Percentiles rank a stretch among this genome's conserved stretches.
These are phyloP conservation scores for Brachypterus glaber DNA, from an alignment of 2,888 invertebrate species.

Conservation along the genomic window DNA sequence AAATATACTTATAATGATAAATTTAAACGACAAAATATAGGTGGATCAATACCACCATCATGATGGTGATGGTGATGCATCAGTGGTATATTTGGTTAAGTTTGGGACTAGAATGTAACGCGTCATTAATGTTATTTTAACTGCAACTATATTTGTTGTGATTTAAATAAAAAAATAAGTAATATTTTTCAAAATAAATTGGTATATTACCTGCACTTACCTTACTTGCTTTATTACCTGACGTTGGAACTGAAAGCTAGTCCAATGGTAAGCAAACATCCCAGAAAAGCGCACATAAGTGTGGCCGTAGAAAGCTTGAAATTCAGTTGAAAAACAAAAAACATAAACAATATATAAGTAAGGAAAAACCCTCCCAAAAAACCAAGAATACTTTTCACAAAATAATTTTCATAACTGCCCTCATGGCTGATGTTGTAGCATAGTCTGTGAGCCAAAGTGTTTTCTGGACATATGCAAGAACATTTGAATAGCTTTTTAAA, in stretches of 20 bases:
- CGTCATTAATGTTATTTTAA: too few relatives aligned
- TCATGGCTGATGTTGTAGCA: slow-evolving; percentile 41
- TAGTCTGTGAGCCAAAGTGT: slow-evolving; percentile 34
- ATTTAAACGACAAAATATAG: too few relatives aligned
- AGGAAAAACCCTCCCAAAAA: slow-evolving; percentile 55
- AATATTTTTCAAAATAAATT: background rate
- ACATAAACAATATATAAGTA: slow-evolving; percentile 57
- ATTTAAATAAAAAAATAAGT: too few relatives aligned
- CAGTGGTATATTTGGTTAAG: too few relatives aligned
- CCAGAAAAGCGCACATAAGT: slow-evolving; percentile 52
- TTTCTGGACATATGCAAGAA: slow-evolving; percentile 27
- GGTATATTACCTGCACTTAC: slow-evolving; percentile 1
- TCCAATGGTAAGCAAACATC: slow-evolving; percentile 54
- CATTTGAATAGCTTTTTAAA: slow-evolving; percentile 37
- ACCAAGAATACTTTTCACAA: slow-evolving; percentile 54
- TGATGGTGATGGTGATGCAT: too few relatives aligned
- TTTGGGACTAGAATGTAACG: too few relatives aligned
- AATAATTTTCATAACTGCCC: slow-evolving; percentile 51
- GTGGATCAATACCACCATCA: too few relatives aligned
- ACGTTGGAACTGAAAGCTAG: slow-evolving; percentile 53
- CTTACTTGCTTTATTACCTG: slow-evolving; percentile 33
- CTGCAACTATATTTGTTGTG: too few relatives aligned
- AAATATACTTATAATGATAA: too few relatives aligned
- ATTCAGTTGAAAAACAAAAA: slow-evolving; percentile 57
- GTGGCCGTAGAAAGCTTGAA: slow-evolving; percentile 52